Evolutionary conservation across 2,113 vertebrate species (phyloP).

Genomic region (Elanoides forficatus): DNA sequence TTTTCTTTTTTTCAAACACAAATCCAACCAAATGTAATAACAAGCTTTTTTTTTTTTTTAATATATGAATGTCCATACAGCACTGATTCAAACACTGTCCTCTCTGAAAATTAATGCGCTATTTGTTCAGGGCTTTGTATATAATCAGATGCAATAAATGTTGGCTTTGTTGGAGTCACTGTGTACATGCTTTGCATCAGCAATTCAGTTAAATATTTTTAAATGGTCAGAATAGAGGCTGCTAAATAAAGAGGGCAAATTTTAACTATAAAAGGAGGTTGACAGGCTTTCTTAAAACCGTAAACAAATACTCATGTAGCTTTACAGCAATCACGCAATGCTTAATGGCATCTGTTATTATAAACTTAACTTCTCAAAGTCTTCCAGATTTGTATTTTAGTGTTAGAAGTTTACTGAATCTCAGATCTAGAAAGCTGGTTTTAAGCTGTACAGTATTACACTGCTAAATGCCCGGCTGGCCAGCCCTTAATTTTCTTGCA

Average conservation of each 20-base stretch:
- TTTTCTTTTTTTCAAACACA: background rate
- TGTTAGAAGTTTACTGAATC: background rate
- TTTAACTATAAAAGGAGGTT: background rate
- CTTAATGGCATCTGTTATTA: background rate
- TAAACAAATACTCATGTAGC: background rate
- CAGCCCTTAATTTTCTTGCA: constrained; percentile 5
- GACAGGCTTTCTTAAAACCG: background rate
- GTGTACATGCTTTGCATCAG: background rate
- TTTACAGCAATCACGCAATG: background rate
- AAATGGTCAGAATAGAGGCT: background rate
- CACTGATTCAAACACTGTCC: background rate
- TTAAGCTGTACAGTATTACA: background rate
- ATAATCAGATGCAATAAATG: background rate
- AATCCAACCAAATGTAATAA: background rate
- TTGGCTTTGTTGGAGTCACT: background rate
- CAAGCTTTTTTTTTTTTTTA: background rate
- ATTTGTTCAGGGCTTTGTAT: background rate
- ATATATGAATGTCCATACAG: background rate
- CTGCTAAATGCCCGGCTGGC: background rate
- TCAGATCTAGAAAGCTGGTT: background rate
- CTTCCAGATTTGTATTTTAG: background rate
- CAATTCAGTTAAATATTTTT: background rate
- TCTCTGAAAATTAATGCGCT: background rate
- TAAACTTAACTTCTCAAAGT: background rate
- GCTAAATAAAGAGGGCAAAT: background rate